phyloP scores from a whole-genome alignment of 2,113 vertebrate species.

The Campylomormyrus numenius region DNA sequence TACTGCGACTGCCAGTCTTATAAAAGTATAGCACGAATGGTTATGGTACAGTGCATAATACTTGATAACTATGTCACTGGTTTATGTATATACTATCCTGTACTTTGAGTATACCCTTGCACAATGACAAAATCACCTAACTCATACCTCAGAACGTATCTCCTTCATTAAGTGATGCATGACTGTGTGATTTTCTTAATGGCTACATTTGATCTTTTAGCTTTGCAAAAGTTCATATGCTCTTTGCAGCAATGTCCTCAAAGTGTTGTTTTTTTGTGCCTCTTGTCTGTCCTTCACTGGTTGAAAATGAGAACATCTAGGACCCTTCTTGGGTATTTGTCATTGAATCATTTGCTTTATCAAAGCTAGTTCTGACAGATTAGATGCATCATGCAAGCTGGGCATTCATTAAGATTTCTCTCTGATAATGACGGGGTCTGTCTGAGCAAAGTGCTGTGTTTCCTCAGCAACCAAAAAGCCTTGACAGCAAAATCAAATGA shows the following conservation, averaged over 20 bases:
- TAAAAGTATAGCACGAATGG: not conserved
- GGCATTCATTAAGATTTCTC: not conserved
- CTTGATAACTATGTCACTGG: no score
- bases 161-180: not conserved
- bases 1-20: not conserved
- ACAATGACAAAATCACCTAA: no score
- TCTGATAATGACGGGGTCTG: not conserved
- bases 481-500: not conserved
- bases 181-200: not conserved
- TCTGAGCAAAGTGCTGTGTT: not conserved
- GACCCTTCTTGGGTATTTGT: not conserved
- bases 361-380: not conserved
- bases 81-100: no score
- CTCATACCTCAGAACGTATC: not conserved
- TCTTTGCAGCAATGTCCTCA: not conserved
- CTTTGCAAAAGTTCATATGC: not conserved
- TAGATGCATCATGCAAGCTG: not conserved
- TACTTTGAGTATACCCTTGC: no score
- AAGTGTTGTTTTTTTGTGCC: not conserved
- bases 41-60: not conserved
- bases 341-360: not conserved
- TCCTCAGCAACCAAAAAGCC: not conserved
- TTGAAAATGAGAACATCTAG: not conserved
- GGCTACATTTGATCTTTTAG: not conserved
- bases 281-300: not conserved